Evolutionary conservation across 2,888 invertebrate species (phyloP).

Genomic region (Cryptosula pallasiana): DNA sequence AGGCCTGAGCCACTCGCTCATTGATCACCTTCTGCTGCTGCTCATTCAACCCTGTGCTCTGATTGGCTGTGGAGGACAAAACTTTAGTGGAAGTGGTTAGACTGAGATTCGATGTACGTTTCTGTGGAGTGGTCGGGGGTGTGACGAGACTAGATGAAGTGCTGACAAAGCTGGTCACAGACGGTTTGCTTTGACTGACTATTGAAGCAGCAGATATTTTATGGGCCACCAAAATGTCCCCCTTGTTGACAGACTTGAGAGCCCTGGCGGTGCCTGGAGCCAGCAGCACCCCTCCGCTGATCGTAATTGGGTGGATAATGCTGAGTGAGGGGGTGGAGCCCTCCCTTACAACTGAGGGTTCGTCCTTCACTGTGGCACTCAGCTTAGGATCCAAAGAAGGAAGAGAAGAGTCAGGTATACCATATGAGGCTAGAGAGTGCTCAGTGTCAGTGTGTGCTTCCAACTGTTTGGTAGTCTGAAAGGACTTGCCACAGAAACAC

Average conservation of each 20-base stretch:
- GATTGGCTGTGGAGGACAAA: neutral
- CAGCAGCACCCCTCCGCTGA: constrained; percentile 14
- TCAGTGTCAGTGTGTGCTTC: neutral
- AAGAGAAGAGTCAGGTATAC: neutral
- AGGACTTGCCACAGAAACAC: constrained; percentile 72
- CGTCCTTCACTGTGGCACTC: neutral
- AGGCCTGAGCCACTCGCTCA: constrained; percentile 16
- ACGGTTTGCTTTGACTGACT: neutral
- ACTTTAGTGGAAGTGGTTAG: neutral
- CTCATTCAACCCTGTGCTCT: neutral
- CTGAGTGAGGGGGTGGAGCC: neutral
- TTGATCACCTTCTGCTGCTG: neutral
- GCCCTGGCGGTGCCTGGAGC: neutral
- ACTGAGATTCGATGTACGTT: constrained; percentile 19
- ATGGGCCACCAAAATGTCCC: constrained; percentile 12
- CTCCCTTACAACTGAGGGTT: neutral
- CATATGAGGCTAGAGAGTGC: neutral
- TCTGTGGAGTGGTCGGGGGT: constrained; percentile 12
- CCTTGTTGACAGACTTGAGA: constrained; percentile 13
- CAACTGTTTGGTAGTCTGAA: constrained; percentile 15
- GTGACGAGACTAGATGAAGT: constrained; percentile 9
- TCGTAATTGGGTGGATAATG: constrained; percentile 11
- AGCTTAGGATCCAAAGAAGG: constrained; percentile 1
- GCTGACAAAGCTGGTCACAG: neutral
- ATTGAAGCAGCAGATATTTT: neutral